A percentile compares a stretch with the other conserved stretches of the same genome.
Evolutionary conservation across 2,113 vertebrate genomes (phyloP).

Genomic region (Lathamus discolor): DNA sequence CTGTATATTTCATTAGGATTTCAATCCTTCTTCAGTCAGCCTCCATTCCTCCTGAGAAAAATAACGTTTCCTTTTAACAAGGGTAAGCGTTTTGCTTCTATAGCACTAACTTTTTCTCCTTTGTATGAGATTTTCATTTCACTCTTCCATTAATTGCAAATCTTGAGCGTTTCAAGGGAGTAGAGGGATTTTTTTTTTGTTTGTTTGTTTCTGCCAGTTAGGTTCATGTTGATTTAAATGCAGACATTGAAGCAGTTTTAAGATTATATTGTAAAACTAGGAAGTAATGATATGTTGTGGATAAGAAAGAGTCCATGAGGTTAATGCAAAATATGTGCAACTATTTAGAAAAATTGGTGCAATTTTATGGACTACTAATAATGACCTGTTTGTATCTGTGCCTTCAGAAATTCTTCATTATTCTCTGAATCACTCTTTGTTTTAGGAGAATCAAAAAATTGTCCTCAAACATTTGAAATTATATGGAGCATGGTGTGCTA

Average conservation of each 20-base stretch:
- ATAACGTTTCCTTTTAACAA: neutral
- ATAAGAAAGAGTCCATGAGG: neutral
- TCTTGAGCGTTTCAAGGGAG: fast-evolving
- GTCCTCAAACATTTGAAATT: neutral
- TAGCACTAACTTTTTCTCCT: neutral
- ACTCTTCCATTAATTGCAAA: neutral
- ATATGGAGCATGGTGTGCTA: neutral
- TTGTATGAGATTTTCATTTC: neutral
- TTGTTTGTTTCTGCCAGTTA: fast-evolving
- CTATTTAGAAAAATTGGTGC: neutral
- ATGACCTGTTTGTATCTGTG: neutral
- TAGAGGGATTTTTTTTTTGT: neutral
- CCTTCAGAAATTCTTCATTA: neutral
- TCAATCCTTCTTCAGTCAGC: neutral
- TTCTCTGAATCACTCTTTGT: neutral
- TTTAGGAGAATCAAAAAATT: neutral
- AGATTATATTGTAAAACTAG: neutral
- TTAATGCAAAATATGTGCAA: neutral
- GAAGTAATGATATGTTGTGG: neutral
- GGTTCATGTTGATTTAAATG: neutral
- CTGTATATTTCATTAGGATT: neutral
- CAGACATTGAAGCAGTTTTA: neutral
- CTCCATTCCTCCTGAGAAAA: neutral
- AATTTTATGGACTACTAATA: neutral
- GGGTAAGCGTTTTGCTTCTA: neutral